Evolutionary conservation across 2,113 vertebrate genomes (phyloP), one percentile per base, ranked within the genome.

Genomic region (Meleagris gallopavo): DNA sequence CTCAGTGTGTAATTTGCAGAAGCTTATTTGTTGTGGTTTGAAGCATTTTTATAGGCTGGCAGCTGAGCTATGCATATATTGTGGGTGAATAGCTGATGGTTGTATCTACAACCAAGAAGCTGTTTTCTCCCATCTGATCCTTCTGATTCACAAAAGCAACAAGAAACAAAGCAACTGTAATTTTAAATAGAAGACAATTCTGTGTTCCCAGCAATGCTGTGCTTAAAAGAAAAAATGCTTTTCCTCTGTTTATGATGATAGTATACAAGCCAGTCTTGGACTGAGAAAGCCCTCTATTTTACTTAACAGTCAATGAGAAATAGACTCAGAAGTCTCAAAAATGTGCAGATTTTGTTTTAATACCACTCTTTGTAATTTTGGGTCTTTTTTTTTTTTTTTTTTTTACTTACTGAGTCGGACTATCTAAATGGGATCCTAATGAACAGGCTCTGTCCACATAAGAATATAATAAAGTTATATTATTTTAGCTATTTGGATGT

Each of bases 391-490:
- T n/a, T n/a, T n/a, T n/a, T n/a, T n/a, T n/a, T n/a, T n/a, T n/a
- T n/a, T n/a, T n/a, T n/a, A n/a, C n/a, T n/a, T 41, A 18, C 50
- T 41, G 25, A 91, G 17, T 75, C 61, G 89, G 62, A 80, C 11
- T 11, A 66, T 34, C 79, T 92, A 89, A 77, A 10, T 45, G 36
- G 41, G 66, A 80, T 62, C 41, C 19, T 85, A 85, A 93, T 38
- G 41, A 97, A 61, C 22, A 77, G 40, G 52, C 5, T 22, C 32
- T 27, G 46, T 61, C 29, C 18, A 69, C 4, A 8, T 57, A 72
- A 89, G 76, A 95, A 92, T 74, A 32, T 48, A 95, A 48, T 69
- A 80, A 91, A 67, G 86, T 90, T 74, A 65, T 58, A 93, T 79
- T 61, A 30, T 89, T 80, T 95, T 93, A 94, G 80, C 38, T 78